Evolutionary conservation across 2,888 invertebrate genomes (phyloP), one percentile per base, ranked within the genome.

Genomic region (Cheilosia vulpina): DNA sequence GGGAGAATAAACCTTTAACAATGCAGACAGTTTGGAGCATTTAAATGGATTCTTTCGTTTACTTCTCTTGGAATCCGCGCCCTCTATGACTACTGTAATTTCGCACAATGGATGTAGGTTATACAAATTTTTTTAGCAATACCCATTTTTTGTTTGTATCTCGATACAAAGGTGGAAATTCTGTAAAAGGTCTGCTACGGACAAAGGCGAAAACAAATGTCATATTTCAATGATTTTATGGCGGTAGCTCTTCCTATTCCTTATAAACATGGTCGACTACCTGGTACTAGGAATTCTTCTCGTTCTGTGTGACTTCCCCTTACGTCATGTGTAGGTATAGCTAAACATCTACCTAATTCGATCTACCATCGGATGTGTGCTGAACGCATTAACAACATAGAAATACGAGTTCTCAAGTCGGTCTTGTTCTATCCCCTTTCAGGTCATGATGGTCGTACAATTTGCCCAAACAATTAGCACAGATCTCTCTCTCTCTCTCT

Each of bases 201-300:
- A 72, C 65, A 58, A 60, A 27, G 66, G 2, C 52, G 5, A 52
- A 55, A 50, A 69, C n/a, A 60, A 77, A 78, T 65, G 66, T 60
- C 79, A 71, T 82, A 72, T 68, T 68, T 83, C 62, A 83, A 31
- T 15, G n/a, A 82, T 82, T 82, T 82, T 76, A 82, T 82, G 57
- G 50, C 58, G 27, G 52, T 55, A 15, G 21, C 7, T 45, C 27
- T 69, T 50, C 47, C 62, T 69, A 38, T 13, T 38, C 13, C 38
- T 38, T 38, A 38, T 38, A 57, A 17, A 2, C n/a, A 41, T 60
- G 53, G 17, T 19, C 31, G 69, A 7, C 80, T 81, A 76, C 76
- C 69, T 76, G 65, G 38, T 17, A 58, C 9, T 57, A 47, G 27
- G 43, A 31, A 66, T 58, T 60, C 19, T 50, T 38, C 17, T n/a